Evolutionary conservation across 2,113 vertebrate genomes (phyloP).

Genomic region (Tetrax tetrax): DNA sequence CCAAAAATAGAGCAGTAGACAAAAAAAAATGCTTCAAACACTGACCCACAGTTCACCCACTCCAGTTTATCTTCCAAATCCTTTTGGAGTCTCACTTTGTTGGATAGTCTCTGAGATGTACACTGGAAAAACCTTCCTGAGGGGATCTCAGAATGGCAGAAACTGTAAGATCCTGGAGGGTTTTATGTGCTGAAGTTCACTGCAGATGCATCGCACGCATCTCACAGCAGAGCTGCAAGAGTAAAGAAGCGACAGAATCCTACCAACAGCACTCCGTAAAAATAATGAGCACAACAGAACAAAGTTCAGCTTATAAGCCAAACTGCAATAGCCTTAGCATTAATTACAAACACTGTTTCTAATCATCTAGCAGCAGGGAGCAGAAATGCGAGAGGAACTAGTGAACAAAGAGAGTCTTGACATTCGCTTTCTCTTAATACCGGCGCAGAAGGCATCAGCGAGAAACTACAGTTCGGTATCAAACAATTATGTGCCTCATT

Average conservation of each 20-base stretch:
- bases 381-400: neutral
- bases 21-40: neutral
- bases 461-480: constrained; percentile 51
- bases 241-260: neutral
- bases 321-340: neutral
- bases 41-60: neutral
- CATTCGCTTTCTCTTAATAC: neutral
- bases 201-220: fast-evolving
- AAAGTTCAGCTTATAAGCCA: neutral
- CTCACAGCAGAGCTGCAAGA: neutral
- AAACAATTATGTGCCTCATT: constrained; percentile 66
- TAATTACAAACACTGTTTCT: neutral
- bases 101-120: neutral
- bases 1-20: neutral
- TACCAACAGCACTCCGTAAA: neutral
- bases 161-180: neutral
- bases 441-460: neutral
- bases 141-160: neutral
- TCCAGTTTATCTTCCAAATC: neutral
- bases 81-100: neutral
- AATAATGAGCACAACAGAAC: neutral
- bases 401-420: constrained; percentile 61
- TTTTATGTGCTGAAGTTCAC: neutral
- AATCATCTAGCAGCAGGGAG: neutral
- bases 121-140: neutral